phyloP scores from a whole-genome alignment of 2,888 invertebrate genomes.

The Branchellion lobata region DNA sequence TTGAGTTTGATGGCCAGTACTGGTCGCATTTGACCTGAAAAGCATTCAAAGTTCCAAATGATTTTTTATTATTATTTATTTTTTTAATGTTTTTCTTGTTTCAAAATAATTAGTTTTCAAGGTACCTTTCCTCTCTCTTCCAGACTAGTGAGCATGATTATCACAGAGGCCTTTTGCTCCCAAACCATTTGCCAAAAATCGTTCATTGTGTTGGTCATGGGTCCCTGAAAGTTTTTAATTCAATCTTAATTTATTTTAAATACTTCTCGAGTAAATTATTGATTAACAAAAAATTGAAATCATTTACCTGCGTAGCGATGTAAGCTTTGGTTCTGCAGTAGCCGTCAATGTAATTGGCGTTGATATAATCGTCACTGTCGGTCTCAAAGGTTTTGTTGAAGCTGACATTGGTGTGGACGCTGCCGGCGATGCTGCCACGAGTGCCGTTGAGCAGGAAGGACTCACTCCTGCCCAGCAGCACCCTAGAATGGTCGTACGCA shows the following conservation, averaged over 20 bases:
- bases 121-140: conserved; percentile 25
- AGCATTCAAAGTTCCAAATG: neutral
- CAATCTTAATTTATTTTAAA: too few species aligned
- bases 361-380: conserved; percentile 93
- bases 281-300: too few species aligned
- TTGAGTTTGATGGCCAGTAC: conserved; percentile 34
- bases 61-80: too few species aligned
- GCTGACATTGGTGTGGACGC: conserved; percentile 98
- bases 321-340: conserved; percentile 97
- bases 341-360: conserved; percentile 98
- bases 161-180: conserved; percentile 80
- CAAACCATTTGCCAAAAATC: conserved; percentile 87
- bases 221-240: conserved; percentile 65
- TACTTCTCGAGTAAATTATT: too few species aligned
- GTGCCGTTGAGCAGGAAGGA: conserved; percentile 61
- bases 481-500: conserved; percentile 88
- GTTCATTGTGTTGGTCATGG: conserved; percentile 67
- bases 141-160: conserved; percentile 74
- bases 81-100: too few species aligned
- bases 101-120: too few species aligned
- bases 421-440: conserved; percentile 78
- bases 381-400: conserved; percentile 70
- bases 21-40: conserved; percentile 36
- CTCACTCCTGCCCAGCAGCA: conserved; percentile 22
- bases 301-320: conserved; percentile 85